Conservation (phyloP, 2,797 vertebrate genomes). For the Galagoides demidoff region DNA sequence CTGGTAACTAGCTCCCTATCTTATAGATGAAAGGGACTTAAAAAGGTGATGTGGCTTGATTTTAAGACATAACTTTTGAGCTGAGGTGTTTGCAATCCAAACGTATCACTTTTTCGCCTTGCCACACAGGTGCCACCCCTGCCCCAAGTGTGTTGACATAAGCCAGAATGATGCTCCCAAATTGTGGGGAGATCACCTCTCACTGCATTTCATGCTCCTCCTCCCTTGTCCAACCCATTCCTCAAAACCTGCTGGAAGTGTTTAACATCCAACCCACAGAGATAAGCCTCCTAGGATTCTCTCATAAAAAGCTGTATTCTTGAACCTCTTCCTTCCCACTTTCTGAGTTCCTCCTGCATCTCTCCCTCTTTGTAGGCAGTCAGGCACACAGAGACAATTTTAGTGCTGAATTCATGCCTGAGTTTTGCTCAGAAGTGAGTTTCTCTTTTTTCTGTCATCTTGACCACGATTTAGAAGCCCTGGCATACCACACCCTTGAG, state of each 20-base stretch:
- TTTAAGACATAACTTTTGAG: neutral
- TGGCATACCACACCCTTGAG: neutral
- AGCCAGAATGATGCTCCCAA: neutral
- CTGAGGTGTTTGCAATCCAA: neutral
- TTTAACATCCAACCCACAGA: too few species aligned
- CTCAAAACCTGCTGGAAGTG: too few species aligned
- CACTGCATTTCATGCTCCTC: too few species aligned
- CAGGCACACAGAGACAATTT: neutral
- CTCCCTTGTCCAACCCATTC: too few species aligned
- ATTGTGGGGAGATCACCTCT: too few species aligned
- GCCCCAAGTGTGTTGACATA: neutral
- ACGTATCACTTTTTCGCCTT: neutral
- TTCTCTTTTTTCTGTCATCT: slow-evolving; percentile 11
- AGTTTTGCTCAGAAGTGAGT: neutral
- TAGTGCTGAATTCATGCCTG: neutral
- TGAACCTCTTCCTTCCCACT: neutral
- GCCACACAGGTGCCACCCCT: too few species aligned
- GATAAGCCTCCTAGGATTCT: neutral
- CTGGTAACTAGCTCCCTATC: neutral
- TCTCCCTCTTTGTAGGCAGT: neutral
- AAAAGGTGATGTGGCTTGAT: neutral
- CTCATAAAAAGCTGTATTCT: neutral
- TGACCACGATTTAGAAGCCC: slow-evolving; percentile 45
- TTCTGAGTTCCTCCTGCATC: neutral
- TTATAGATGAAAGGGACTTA: neutral